Evolutionary conservation across 1,140 invertebrate species (phyloP).

Genomic region (Eupristina koningsbergeri): DNA sequence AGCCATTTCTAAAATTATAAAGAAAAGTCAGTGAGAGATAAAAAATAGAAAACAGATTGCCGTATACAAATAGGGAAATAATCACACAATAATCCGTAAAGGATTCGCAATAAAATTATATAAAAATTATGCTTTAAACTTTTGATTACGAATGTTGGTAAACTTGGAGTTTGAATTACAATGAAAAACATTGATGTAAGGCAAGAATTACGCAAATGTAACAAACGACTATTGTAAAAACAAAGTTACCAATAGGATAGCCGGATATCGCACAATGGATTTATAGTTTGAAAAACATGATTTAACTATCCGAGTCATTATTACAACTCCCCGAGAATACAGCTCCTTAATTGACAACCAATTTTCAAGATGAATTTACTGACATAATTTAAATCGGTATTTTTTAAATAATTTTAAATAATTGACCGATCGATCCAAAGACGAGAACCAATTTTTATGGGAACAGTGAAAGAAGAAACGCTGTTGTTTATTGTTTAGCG

Average conservation of each 20-base stretch:
- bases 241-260: neutral
- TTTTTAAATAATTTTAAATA: neutral
- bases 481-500: neutral
- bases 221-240: neutral
- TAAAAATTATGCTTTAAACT: neutral
- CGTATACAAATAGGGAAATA: neutral
- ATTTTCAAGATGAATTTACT: neutral
- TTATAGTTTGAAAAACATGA: constrained; percentile 9
- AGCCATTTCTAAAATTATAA: neutral
- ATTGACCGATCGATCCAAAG: neutral
- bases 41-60: neutral
- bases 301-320: neutral
- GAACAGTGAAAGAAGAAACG: neutral
- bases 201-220: neutral
- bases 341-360: neutral
- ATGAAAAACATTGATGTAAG: neutral
- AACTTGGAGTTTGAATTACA: neutral
- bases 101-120: neutral
- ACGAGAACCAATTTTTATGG: neutral
- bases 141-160: neutral
- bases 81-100: neutral
- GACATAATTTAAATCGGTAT: neutral
- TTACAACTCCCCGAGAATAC: neutral
- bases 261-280: neutral
- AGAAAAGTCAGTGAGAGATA: too few species aligned